Conservation (phyloP, 2,888 invertebrate genomes). For the Yponomeuta evonymella region DNA sequence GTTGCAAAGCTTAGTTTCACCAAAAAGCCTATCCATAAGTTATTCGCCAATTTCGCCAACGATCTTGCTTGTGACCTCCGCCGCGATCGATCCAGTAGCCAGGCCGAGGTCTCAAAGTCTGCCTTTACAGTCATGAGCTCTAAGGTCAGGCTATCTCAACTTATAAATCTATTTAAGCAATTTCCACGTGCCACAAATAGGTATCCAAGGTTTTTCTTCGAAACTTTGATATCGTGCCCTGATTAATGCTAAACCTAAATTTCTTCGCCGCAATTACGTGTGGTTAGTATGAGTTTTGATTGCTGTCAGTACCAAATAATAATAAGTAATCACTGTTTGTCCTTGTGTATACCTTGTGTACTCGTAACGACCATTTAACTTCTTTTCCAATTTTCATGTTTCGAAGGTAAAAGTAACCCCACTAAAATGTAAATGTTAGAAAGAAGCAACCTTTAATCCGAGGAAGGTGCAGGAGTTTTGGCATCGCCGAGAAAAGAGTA, state of each 20-base stretch:
- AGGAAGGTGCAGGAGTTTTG: too few species aligned
- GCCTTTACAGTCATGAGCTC: slow-evolving; percentile 32
- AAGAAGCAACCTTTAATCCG: too few species aligned
- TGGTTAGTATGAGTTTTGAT: not conserved
- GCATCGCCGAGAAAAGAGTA: too few species aligned
- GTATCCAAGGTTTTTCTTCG: not conserved
- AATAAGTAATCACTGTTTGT: not conserved
- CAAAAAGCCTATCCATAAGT: slow-evolving; percentile 30
- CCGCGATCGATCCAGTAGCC: slow-evolving; percentile 44
- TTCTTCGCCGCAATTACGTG: not conserved
- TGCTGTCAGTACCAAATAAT: not conserved
- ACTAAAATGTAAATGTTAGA: too few species aligned
- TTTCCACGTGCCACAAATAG: not conserved
- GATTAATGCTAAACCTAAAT: not conserved
- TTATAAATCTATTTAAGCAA: not conserved
- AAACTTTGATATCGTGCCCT: not conserved
- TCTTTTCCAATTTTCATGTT: too few species aligned
- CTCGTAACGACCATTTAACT: too few species aligned
- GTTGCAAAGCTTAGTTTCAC: not conserved
- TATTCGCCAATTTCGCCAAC: slow-evolving; percentile 54
- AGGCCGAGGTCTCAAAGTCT: slow-evolving; percentile 30
- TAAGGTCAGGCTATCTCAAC: slow-evolving; percentile 22
- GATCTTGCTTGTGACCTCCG: slow-evolving; percentile 50
- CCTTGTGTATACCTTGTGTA: too few species aligned
- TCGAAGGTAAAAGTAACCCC: too few species aligned